Base-by-base conservation (phyloP, 2,113 vertebrate genomes). In the Gymnorhina tibicen region DNA sequence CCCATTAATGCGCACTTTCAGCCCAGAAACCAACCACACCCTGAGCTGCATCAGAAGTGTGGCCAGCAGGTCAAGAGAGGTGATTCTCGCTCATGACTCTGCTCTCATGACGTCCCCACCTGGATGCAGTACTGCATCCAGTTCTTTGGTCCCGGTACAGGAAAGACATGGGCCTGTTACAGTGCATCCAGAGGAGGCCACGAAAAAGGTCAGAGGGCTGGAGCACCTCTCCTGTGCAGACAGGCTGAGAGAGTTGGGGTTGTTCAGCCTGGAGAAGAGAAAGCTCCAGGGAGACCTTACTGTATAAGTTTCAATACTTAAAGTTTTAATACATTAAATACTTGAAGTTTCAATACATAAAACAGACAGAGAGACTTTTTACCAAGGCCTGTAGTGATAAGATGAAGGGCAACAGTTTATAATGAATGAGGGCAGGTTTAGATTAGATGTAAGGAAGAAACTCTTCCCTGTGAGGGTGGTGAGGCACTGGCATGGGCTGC, bases 1-100 rank as follows among this genome's bases (percentile, higher is more conserved):
- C 13, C 55, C 1, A 0, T 23, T 49, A 33, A 8, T 6, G 19
- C 6, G 19, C 0, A 0, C 24, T 60, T 37, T 33, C 16, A 60
- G 56, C 33, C 41, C 82, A 55, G 33, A 79, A 87, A 49, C 13
- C 50, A 75, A 3, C 2, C 23, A 27, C 13, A 69, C 16, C 32
- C 46, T 68, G n/a, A 58, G 27, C 56, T 67, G 44, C 52, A 81
- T n/a, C 33, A 52, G 8, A 44, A 52, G 33, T 50, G 33, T 20
- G 27, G 12, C 32, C 76, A 81, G 86, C 22, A 66, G 35, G 32
- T 6, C 8, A 35, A 37, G 35, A 15, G 18, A 64, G 14, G 37
- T 27, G 42, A 58, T 50, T 37, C 20, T 42, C 15, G 3, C 32
- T 37, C 59, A 27, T 15, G 42, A 3, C 20, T 24, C 30, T 42